Evolutionary conservation across 2,113 vertebrate genomes (phyloP).

Genomic region (Aphyosemion australe): DNA sequence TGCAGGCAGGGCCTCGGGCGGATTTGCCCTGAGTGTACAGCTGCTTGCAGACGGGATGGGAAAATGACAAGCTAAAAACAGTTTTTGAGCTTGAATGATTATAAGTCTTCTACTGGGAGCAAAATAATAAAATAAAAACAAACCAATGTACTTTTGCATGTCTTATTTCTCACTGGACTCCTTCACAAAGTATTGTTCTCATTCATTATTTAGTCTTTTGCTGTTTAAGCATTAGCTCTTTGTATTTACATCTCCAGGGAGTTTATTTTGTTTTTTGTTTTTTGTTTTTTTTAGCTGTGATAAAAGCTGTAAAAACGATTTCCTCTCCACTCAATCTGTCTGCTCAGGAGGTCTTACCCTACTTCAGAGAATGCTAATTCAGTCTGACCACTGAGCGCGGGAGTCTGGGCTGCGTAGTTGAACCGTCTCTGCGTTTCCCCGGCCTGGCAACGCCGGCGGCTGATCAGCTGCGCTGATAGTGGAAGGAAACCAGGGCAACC

Average conservation of each 20-base stretch:
- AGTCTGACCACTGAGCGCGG: conserved; percentile 65
- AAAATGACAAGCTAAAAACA: conserved; percentile 10
- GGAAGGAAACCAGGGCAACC: conserved; percentile 71
- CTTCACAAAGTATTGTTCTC: conserved; percentile 11
- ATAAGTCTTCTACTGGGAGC: neutral
- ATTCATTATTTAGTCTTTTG: conserved; percentile 43
- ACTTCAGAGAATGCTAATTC: conserved; percentile 70
- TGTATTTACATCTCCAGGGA: conserved; percentile 31
- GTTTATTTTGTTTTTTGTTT: conserved; percentile 13
- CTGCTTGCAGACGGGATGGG: conserved; percentile 11
- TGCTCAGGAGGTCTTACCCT: conserved; percentile 55
- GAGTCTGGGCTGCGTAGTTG: conserved; percentile 63
- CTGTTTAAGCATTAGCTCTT: conserved; percentile 28
- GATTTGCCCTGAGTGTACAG: neutral
- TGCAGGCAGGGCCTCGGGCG: conserved; percentile 46
- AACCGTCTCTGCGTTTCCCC: conserved; percentile 65
- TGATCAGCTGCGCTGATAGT: conserved; percentile 72
- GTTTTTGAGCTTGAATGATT: conserved; percentile 9
- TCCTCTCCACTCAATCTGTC: conserved; percentile 26
- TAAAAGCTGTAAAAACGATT: conserved; percentile 28
- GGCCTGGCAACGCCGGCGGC: conserved; percentile 61
- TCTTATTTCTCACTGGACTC: conserved; percentile 19
- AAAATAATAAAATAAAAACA: conserved; percentile 1
- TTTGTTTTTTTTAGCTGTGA: neutral
- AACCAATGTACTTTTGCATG: neutral